Conservation (phyloP, 1,140 invertebrate species). For the Polyergus mexicanus region DNA sequence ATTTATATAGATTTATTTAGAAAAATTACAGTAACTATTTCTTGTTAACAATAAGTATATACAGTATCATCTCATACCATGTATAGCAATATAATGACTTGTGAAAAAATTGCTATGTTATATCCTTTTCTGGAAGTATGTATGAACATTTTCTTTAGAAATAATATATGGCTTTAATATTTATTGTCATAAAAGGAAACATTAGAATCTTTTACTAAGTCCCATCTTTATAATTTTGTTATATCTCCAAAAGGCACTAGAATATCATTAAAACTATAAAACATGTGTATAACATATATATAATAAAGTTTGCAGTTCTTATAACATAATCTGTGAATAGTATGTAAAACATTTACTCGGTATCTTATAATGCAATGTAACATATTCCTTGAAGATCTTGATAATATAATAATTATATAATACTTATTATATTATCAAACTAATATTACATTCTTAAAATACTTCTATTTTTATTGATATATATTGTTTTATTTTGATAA, state of each 20-base stretch:
- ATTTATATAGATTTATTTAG: background rate
- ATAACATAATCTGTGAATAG: background rate
- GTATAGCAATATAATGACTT: too few relatives aligned
- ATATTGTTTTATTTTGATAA: too few relatives aligned
- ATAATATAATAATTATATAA: too few relatives aligned
- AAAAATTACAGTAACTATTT: background rate
- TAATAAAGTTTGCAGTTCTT: conserved; percentile 15
- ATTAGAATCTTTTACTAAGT: background rate
- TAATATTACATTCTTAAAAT: too few relatives aligned
- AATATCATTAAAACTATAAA: background rate
- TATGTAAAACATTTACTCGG: background rate
- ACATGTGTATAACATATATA: background rate
- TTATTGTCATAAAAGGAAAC: background rate
- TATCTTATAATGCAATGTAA: background rate
- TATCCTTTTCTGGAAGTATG: too few relatives aligned
- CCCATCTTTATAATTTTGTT: background rate
- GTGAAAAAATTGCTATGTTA: too few relatives aligned
- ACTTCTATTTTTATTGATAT: background rate
- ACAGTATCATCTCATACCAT: too few relatives aligned
- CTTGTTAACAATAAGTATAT: background rate
- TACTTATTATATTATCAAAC: too few relatives aligned
- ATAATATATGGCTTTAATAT: background rate
- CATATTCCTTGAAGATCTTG: background rate
- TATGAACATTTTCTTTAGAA: background rate
- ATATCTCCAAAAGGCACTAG: background rate